Evolutionary conservation across 1,140 invertebrate genomes (phyloP).

Genomic region (Reticulitermes speratus): DNA sequence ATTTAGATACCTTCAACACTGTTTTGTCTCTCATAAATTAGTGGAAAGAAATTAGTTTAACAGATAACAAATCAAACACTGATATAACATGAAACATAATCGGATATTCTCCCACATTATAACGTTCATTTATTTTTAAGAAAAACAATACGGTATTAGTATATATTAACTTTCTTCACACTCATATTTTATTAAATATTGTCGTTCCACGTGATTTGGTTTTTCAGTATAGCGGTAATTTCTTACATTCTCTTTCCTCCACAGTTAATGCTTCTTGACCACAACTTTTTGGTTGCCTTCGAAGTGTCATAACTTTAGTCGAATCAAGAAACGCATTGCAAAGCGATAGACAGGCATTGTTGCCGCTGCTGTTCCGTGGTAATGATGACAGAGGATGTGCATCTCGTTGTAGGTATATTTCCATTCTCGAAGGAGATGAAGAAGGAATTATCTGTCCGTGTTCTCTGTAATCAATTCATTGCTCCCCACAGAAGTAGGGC

Average conservation of each 20-base stretch:
- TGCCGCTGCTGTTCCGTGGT: background rate
- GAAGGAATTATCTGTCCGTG: background rate
- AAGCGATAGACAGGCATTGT: background rate
- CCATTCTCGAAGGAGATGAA: background rate
- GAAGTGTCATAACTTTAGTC: background rate
- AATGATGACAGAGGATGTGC: background rate
- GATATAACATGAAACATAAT: background rate
- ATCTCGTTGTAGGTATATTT: background rate
- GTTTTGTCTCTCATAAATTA: background rate
- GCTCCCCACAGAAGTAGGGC: background rate
- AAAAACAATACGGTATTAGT: background rate
- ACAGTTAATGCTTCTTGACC: background rate
- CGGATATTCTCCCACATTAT: background rate
- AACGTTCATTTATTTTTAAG: background rate
- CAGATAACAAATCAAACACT: background rate
- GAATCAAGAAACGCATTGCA: background rate
- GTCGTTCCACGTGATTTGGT: constrained; percentile 2
- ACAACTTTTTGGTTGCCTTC: background rate
- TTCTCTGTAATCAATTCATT: background rate
- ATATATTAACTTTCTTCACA: constrained; percentile 1
- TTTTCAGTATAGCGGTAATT: background rate
- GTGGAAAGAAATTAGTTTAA: background rate
- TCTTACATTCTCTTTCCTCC: background rate
- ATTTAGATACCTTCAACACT: background rate
- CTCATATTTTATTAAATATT: constrained; percentile 13